Base-by-base conservation (phyloP, 2,797 vertebrate species). In the Pempheris klunzingeri region DNA sequence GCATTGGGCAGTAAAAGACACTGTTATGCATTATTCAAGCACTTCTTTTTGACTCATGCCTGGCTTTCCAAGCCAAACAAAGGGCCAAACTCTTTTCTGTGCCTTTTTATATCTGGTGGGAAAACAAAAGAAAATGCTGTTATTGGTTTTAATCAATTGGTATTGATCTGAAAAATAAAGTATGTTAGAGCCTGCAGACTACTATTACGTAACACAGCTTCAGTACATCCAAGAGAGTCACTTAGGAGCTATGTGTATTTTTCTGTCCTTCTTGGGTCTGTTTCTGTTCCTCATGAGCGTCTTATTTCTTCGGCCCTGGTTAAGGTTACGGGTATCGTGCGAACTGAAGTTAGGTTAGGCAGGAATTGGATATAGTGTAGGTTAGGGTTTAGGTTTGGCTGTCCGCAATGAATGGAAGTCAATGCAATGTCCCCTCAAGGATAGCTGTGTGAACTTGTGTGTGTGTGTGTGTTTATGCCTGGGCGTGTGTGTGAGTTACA, bases 1-100 rank as follows among this genome's bases (percentile, higher is more conserved):
- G 30, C 55, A 39, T 22, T 10, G 43, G n/a, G 26, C 49, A 41
- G 65, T 50, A 22, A 64, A 82, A 52, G 43, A 36, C 28, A 46
- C 38, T 18, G 6, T 63, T 20, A 77, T 80, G 47, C 20, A 80
- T 80, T 69, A 69, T 83, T 73, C 68, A 80, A 15, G 9, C 32
- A 15, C n/a, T 50, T 53, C 46, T 54, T 49, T 13, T 43, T 6
- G 11, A 58, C 55, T 49, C 46, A 39, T 30, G 5, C 62, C 32
- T 47, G 20, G 22, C 5, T 65, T 63, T 58, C 22, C 22, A n/a
- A 63, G 43, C 54, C 41, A 59, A 63, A 69, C n/a, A n/a, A 54
- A 7, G 6, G 52, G 7, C 22, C 3, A 47, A 30, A 24, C 20
- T 7, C 2, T 49, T 58, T 54, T 36, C 5, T 28, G 4, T 7